Conservation (phyloP, 2,888 invertebrate species). For the Hipparchia semele region DNA sequence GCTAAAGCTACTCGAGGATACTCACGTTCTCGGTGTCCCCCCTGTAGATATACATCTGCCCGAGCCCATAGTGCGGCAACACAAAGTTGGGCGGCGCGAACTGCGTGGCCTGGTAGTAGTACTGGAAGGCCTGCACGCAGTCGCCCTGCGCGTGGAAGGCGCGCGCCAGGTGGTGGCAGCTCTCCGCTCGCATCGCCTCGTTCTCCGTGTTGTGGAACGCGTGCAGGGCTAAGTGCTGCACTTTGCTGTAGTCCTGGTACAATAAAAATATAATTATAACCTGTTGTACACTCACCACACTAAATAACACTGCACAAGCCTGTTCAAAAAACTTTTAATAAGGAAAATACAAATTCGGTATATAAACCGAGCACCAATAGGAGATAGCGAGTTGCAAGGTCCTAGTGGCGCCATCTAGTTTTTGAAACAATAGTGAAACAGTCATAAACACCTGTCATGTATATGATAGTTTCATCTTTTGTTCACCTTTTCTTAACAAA, state of each 20-base stretch:
- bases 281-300: no score
- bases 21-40: conserved; percentile 96
- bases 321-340: no score
- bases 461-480: no score
- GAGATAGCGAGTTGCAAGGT: no score
- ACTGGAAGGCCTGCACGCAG: conserved; percentile 99
- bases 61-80: conserved; percentile 98
- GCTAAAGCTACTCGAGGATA: conserved; percentile 34
- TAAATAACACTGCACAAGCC: no score
- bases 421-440: no score
- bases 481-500: no score
- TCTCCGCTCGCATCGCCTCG: conserved; percentile 99
- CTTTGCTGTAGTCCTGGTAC: conserved; percentile 94
- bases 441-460: no score
- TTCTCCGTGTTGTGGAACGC: conserved; percentile 99
- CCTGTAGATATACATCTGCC: conserved; percentile 99
- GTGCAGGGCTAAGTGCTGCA: conserved; percentile 97
- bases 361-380: no score
- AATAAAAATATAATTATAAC: neutral
- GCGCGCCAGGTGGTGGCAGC: conserved; percentile 98
- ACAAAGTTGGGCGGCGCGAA: conserved; percentile 98
- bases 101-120: conserved; percentile 99
- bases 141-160: conserved; percentile 98
- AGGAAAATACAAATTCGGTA: no score
- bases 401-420: no score